These are phyloP conservation scores for Cepaea nemoralis DNA, from an alignment of 1,140 invertebrate species.

Conservation along the genomic window DNA sequence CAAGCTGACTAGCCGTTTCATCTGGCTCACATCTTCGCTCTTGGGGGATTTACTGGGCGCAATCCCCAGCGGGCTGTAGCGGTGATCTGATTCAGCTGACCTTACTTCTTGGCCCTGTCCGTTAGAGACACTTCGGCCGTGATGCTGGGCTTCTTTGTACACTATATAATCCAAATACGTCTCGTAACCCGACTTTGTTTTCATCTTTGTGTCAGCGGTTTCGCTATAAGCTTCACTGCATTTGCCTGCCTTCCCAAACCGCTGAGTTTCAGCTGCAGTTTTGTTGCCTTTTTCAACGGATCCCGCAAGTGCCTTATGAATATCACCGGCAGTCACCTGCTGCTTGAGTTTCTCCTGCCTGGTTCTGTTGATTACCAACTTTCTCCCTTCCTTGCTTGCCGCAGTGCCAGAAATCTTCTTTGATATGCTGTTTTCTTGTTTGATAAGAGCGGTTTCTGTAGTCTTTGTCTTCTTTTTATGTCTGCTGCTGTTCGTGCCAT, in stretches of 20 bases:
- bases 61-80: not conserved
- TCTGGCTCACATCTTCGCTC: not conserved
- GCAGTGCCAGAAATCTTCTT: slow-evolving; percentile 10
- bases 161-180: not conserved
- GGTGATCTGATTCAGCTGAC: not conserved
- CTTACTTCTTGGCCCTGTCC: not conserved
- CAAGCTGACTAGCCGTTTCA: not conserved
- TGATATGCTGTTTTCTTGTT: slow-evolving; percentile 19
- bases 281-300: not conserved
- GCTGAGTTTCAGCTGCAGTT: not conserved
- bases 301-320: not conserved
- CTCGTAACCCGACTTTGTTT: not conserved
- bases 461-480: slow-evolving; percentile 29
- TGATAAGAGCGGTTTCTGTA: not conserved
- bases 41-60: not conserved
- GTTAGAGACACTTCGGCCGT: not conserved
- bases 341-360: not conserved
- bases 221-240: not conserved
- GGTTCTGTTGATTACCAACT: not conserved
- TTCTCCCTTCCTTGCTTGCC: not conserved
- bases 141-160: not conserved
- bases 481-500: not conserved
- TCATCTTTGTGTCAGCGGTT: not conserved
- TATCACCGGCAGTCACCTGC: not conserved
- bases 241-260: not conserved